These are phyloP conservation scores for Trachelipus rathkii DNA, from an alignment of 1,140 invertebrate genomes.

Conservation along the genomic window DNA sequence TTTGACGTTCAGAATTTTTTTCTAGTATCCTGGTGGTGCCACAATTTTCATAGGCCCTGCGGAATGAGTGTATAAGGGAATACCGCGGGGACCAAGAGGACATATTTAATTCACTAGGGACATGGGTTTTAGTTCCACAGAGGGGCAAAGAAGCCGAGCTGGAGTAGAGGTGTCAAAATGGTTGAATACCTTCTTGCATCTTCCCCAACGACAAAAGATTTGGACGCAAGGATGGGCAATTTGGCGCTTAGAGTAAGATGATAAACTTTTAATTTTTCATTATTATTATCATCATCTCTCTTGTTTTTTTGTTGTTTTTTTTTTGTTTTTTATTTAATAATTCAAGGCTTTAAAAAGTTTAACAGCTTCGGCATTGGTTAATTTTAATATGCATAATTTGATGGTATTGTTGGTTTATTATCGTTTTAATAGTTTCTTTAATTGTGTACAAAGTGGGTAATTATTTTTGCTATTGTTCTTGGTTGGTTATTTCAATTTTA, in stretches of 20 bases:
- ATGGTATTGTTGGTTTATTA: no score
- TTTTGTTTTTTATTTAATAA: no score
- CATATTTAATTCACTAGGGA: no score
- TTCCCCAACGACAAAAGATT: constrained; percentile 75
- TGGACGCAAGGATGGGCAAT: constrained; percentile 64
- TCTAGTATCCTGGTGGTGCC: constrained; percentile 51
- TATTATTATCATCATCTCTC: no score
- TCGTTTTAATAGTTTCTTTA: no score
- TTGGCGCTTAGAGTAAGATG: constrained; percentile 38
- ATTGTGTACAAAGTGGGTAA: no score
- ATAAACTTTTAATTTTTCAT: no score
- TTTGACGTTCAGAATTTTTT: constrained; percentile 20
- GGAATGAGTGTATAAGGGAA: neutral
- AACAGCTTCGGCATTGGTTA: no score
- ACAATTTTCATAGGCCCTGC: constrained; percentile 52
- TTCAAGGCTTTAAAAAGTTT: no score
- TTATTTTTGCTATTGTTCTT: neutral
- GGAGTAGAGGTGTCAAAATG: constrained; percentile 75
- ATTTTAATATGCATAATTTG: neutral
- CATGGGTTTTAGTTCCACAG: constrained; percentile 61
- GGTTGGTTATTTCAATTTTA: neutral
- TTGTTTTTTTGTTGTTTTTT: no score
- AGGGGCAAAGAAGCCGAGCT: neutral
- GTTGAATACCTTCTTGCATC: constrained; percentile 93
- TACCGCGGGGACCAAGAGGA: constrained; percentile 57